These are phyloP conservation scores for Salvelinus namaycush DNA, from an alignment of 2,113 vertebrate genomes.

Conservation along the genomic window DNA sequence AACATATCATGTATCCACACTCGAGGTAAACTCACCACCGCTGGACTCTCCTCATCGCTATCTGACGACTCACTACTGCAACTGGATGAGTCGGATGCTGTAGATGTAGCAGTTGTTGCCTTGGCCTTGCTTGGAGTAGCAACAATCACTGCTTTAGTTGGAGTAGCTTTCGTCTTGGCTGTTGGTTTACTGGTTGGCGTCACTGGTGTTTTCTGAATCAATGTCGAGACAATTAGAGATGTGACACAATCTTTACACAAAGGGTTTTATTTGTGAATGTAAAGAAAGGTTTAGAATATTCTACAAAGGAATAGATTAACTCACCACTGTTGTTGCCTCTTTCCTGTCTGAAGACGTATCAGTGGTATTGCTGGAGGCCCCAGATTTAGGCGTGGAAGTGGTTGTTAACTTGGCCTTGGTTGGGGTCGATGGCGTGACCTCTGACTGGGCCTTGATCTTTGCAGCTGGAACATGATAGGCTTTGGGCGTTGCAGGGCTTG, in stretches of 20 bases:
- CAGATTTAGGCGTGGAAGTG: not conserved
- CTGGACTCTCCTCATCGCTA: not conserved
- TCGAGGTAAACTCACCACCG: constrained; percentile 4
- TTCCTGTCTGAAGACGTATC: constrained; percentile 17
- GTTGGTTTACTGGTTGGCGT: not conserved
- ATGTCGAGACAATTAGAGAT: not conserved
- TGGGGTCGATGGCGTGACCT: no score
- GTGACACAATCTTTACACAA: not conserved
- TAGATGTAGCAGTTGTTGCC: not conserved
- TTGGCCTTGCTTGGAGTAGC: constrained; percentile 15
- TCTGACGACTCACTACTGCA: constrained; percentile 21
- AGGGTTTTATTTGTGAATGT: not conserved
- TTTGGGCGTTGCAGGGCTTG: no score
- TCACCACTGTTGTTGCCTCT: not conserved
- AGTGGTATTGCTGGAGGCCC: not conserved
- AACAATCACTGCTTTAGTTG: not conserved
- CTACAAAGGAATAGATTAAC: not conserved
- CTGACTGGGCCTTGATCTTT: no score
- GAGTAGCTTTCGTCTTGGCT: not conserved
- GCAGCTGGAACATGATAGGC: no score
- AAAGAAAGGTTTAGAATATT: not conserved
- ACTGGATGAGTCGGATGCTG: not conserved
- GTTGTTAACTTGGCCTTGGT: constrained; percentile 1
- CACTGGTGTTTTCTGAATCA: not conserved
- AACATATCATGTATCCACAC: no score